Percentiles rank a stretch among this genome's conserved stretches.
Evolutionary conservation across 2,113 vertebrate species (phyloP).

Genomic region (Entelurus aequoreus): DNA sequence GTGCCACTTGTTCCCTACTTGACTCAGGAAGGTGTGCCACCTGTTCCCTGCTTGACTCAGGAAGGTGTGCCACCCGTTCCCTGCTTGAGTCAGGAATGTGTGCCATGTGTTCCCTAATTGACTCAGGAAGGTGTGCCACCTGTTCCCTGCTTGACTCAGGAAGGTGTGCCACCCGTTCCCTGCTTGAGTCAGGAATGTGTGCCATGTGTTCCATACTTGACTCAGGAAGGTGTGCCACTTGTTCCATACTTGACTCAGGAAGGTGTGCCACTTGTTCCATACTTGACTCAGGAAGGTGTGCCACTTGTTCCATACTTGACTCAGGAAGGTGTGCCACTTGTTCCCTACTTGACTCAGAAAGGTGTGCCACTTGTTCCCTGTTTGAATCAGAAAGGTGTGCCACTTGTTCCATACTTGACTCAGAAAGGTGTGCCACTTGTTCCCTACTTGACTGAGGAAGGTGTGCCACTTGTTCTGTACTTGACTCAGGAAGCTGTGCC

Average conservation of each 20-base stretch:
- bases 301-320: slow-evolving; percentile 32
- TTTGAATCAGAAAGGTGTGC: slow-evolving; percentile 42
- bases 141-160: slow-evolving; percentile 29
- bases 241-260: slow-evolving; percentile 32
- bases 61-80: slow-evolving; percentile 48
- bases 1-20: slow-evolving; percentile 37
- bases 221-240: slow-evolving; percentile 42
- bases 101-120: slow-evolving; percentile 34
- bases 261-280: slow-evolving; percentile 45
- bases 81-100: slow-evolving; percentile 42
- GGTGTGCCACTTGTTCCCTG: slow-evolving; percentile 43
- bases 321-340: slow-evolving; percentile 44
- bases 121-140: slow-evolving; percentile 42
- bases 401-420: slow-evolving; percentile 31
- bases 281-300: slow-evolving; percentile 41
- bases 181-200: slow-evolving; percentile 41
- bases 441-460: slow-evolving; percentile 33
- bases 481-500: slow-evolving; percentile 41
- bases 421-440: slow-evolving; percentile 46
- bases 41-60: slow-evolving; percentile 24
- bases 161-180: slow-evolving; percentile 47
- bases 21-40: slow-evolving; percentile 41
- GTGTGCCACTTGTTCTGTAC: slow-evolving; percentile 41
- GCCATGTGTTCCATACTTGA: slow-evolving; percentile 33
- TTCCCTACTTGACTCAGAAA: slow-evolving; percentile 34